Conservation (phyloP, 1,140 invertebrate species). For the Parapsyche elsis region DNA sequence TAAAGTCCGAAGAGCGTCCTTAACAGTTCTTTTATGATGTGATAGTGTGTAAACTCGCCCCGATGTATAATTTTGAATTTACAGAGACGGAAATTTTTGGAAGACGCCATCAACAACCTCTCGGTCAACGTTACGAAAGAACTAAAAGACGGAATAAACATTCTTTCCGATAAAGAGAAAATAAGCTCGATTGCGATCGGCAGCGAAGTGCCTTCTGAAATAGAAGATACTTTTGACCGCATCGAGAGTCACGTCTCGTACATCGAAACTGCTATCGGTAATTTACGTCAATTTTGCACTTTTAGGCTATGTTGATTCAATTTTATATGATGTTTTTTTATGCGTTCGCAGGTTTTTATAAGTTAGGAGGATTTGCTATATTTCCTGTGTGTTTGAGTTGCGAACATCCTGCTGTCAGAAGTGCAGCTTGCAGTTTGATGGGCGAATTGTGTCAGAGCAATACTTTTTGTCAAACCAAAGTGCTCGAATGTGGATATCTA, state of each 20-base stretch:
- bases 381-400: conserved; percentile 75
- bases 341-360: conserved; percentile 76
- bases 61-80: conserved; percentile 59
- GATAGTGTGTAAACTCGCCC: conserved; percentile 18
- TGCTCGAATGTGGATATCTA: conserved; percentile 73
- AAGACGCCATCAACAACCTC: conserved; percentile 74
- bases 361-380: conserved; percentile 80
- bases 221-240: conserved; percentile 70
- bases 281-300: no score
- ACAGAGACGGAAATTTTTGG: conserved; percentile 76
- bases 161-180: conserved; percentile 67
- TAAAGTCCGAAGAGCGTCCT: conserved; percentile 58
- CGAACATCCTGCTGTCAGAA: conserved; percentile 71
- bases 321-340: neutral
- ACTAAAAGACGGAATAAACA: conserved; percentile 71
- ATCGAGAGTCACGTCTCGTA: conserved; percentile 75
- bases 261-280: conserved; percentile 79
- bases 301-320: no score
- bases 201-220: conserved; percentile 68
- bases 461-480: conserved; percentile 76
- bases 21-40: neutral
- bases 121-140: conserved; percentile 74
- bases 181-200: conserved; percentile 63
- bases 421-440: conserved; percentile 74
- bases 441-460: conserved; percentile 84